These are phyloP conservation scores for Romanogobio albipinnatus DNA, from an alignment of 2,113 vertebrate species.

Conservation along the genomic window DNA sequence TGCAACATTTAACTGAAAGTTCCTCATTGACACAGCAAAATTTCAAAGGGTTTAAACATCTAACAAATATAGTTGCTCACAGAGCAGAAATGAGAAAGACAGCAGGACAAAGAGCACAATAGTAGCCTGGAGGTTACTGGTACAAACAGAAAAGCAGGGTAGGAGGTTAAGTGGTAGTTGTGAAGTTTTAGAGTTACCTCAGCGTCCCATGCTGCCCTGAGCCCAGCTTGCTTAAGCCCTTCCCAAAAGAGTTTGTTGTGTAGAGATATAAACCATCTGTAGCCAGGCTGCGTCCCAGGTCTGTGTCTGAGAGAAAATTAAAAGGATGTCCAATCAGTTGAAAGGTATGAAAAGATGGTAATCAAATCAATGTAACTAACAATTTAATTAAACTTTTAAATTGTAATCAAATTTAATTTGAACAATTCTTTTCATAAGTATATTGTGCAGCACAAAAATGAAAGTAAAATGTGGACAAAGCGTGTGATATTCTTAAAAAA, in stretches of 20 bases:
- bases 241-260: slow-evolving; percentile 95
- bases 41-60: background rate
- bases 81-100: slow-evolving; percentile 4
- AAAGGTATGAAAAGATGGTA: background rate
- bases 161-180: background rate
- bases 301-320: slow-evolving; percentile 81
- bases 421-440: background rate
- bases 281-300: slow-evolving; percentile 93
- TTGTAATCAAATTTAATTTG: background rate
- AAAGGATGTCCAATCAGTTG: background rate
- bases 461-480: background rate
- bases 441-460: background rate
- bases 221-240: slow-evolving; percentile 95
- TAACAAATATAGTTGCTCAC: slow-evolving; percentile 4
- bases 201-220: slow-evolving; percentile 96
- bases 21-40: background rate
- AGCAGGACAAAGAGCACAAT: slow-evolving; percentile 12
- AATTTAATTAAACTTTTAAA: no score
- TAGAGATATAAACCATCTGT: slow-evolving; percentile 97
- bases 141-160: background rate
- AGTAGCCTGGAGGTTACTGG: background rate
- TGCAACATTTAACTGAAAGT: background rate
- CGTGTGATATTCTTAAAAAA: background rate
- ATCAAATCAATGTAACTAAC: background rate
- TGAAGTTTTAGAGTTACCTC: slow-evolving; percentile 78